phyloP scores from a whole-genome alignment of 2,113 vertebrate genomes.

The Elachura formosa region DNA sequence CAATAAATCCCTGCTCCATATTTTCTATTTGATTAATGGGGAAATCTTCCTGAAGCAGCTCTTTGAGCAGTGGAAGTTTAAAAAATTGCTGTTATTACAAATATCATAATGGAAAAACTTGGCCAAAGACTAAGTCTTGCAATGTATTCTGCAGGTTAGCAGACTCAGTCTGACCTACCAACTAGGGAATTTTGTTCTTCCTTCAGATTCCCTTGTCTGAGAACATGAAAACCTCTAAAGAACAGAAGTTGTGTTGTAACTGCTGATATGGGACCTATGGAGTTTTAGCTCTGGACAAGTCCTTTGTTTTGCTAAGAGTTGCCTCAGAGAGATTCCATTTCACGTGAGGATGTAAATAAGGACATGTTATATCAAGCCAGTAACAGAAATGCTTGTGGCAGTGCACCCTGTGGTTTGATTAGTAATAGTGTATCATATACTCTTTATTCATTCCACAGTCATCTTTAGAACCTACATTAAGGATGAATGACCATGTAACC shows the following conservation, averaged over 20 bases:
- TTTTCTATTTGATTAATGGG: neutral
- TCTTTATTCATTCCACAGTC: neutral
- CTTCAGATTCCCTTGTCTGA: neutral
- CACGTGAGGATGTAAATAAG: neutral
- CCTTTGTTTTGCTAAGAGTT: neutral
- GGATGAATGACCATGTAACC: neutral
- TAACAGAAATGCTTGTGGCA: neutral
- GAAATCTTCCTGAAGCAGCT: neutral
- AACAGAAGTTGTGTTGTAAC: neutral
- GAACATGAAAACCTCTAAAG: neutral
- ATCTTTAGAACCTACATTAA: neutral
- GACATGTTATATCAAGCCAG: neutral
- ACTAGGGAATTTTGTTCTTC: neutral
- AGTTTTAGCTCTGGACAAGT: neutral
- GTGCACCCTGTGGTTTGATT: neutral
- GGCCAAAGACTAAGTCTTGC: neutral
- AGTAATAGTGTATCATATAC: neutral
- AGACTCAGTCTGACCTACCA: neutral
- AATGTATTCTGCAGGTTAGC: neutral
- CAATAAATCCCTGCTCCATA: neutral
- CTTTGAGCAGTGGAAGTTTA: neutral
- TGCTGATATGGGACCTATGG: neutral
- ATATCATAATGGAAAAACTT: neutral
- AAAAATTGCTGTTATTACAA: neutral
- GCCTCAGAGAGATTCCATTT: neutral